Conservation (phyloP, 30 jellyfish, hydroid and myxozoan genomes). For the Sanderia malayensis region DNA sequence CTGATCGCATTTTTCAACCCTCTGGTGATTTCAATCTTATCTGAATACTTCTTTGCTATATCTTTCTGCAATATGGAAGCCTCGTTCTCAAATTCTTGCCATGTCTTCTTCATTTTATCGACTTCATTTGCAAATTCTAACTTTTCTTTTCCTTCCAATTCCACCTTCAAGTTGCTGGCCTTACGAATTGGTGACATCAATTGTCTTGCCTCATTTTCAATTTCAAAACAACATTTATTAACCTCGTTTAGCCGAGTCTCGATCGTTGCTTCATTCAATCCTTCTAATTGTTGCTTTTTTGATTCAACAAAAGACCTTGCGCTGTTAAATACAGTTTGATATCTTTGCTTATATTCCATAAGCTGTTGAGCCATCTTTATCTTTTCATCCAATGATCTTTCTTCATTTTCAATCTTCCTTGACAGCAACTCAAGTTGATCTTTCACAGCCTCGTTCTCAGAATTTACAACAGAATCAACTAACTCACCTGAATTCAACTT, state of each 20-base stretch:
- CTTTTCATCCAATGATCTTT: background rate
- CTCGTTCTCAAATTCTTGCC: constrained; percentile 30
- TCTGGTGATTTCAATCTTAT: constrained; percentile 4
- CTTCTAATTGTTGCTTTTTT: constrained; percentile 11
- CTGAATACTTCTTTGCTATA: constrained; percentile 20
- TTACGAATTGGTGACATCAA: constrained; percentile 35
- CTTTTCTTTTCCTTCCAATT: background rate
- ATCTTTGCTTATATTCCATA: background rate
- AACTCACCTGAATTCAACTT: constrained; percentile 2
- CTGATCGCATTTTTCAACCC: constrained; percentile 11
- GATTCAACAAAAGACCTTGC: constrained; percentile 14
- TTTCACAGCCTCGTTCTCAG: constrained; percentile 11
- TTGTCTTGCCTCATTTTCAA: constrained; percentile 40
- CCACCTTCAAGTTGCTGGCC: constrained; percentile 15
- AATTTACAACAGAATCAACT: constrained; percentile 9
- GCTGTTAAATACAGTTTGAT: constrained; percentile 3
- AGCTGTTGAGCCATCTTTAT: background rate
- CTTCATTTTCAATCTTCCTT: constrained; percentile 1
- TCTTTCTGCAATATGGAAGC: constrained; percentile 26
- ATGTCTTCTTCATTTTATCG: constrained; percentile 5
- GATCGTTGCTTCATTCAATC: background rate
- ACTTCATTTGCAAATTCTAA: constrained; percentile 10
- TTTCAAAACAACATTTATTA: constrained; percentile 49
- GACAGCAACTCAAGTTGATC: constrained; percentile 17
- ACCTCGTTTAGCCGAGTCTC: constrained; percentile 49